phyloP scores from a whole-genome alignment of 1,140 invertebrate genomes.

The Calycopis cecrops region DNA sequence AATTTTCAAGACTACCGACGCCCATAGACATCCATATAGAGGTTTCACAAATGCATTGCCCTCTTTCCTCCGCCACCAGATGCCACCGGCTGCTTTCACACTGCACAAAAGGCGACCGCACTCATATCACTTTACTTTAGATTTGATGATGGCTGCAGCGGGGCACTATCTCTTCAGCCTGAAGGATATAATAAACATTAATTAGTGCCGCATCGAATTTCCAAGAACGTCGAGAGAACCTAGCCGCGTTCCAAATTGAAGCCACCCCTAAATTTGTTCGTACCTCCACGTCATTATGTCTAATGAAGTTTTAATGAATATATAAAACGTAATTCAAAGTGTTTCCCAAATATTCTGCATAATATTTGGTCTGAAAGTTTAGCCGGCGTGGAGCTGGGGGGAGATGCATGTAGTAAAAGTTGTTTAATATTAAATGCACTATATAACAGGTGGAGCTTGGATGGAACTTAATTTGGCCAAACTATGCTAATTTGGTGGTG shows the following conservation, averaged over 20 bases:
- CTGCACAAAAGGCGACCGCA: no score
- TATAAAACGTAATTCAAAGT: constrained; percentile 6
- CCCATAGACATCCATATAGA: no score
- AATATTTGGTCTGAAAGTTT: constrained; percentile 7
- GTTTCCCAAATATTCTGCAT: constrained; percentile 1
- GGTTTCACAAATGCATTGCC: no score
- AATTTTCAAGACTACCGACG: no score
- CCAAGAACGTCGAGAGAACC: background rate
- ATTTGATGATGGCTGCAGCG: no score
- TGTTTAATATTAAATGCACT: constrained; percentile 10
- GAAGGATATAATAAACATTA: background rate
- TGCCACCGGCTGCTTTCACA: no score
- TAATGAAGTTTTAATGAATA: background rate
- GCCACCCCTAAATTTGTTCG: no score
- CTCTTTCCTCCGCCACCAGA: no score
- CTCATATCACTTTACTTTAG: no score
- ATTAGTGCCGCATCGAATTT: background rate
- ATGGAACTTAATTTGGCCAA: constrained; percentile 10
- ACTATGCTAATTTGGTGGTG: constrained; percentile 11
- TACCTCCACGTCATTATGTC: no score
- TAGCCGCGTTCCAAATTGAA: background rate
- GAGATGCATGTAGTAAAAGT: constrained; percentile 9
- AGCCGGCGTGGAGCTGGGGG: background rate
- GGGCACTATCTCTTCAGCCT: background rate
- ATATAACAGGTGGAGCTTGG: constrained; percentile 4